A percentile compares a stretch with the other conserved stretches of the same genome.
Conservation (phyloP, 2,113 vertebrate species). For the Aptenodytes forsteri region DNA sequence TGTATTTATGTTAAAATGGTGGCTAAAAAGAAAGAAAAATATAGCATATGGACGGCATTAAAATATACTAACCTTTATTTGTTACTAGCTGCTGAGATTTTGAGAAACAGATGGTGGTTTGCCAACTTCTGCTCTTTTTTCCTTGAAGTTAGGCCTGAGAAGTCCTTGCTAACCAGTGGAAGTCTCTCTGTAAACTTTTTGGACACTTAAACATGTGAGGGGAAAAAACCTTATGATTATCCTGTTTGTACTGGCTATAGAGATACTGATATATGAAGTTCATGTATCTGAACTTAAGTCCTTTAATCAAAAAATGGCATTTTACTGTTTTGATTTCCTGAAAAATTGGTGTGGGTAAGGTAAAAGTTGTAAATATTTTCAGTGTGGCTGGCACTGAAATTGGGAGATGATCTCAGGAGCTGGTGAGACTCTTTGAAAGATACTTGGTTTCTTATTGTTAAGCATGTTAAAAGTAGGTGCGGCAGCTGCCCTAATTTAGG, state of each 20-base stretch:
- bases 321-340: background rate
- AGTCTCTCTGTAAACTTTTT: background rate
- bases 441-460: background rate
- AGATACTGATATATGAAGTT: background rate
- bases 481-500: background rate
- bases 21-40: background rate
- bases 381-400: background rate
- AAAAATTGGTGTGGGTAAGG: background rate
- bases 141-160: background rate
- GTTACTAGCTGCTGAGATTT: background rate
- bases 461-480: background rate
- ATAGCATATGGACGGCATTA: background rate
- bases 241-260: background rate
- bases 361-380: background rate
- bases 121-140: background rate
- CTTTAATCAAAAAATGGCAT: background rate
- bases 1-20: background rate
- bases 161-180: background rate
- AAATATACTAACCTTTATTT: background rate
- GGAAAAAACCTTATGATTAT: fast-evolving
- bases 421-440: background rate
- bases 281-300: background rate
- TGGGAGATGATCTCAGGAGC: background rate
- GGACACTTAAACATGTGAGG: background rate
- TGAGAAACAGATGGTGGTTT: background rate